These are phyloP conservation scores for Tineola bisselliella DNA, from an alignment of 2,888 invertebrate species.

Conservation along the genomic window DNA sequence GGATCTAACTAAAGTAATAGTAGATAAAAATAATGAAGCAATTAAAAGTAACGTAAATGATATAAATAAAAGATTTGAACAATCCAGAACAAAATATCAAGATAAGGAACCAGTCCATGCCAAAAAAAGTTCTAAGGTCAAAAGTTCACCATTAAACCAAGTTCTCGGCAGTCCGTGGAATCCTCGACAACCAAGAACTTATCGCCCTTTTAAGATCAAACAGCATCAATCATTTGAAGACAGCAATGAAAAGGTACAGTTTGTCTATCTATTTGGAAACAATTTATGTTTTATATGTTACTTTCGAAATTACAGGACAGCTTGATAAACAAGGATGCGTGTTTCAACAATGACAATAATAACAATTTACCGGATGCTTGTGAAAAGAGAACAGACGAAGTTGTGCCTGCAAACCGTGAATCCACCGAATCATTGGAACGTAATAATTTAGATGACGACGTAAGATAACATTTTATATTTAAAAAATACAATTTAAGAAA, in stretches of 20 bases:
- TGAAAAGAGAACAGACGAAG: not conserved
- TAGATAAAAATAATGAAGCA: not conserved
- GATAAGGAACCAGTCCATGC: not conserved
- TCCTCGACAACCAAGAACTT: conserved; percentile 44
- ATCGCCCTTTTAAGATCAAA: conserved; percentile 28
- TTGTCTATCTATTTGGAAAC: too few relatives aligned
- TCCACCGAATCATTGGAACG: not conserved
- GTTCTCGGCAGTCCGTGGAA: conserved; percentile 70
- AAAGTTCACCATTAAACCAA: conserved; percentile 51
- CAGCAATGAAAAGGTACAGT: not conserved
- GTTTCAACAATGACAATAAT: conserved; percentile 30
- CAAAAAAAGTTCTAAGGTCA: conserved; percentile 17
- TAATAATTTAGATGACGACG: not conserved
- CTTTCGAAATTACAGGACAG: not conserved
- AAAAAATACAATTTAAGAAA: not conserved
- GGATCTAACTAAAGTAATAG: not conserved
- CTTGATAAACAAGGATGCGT: conserved; percentile 13
- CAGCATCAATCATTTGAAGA: not conserved
- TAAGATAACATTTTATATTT: not conserved
- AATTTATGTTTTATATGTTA: too few relatives aligned
- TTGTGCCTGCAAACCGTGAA: not conserved
- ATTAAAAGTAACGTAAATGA: not conserved
- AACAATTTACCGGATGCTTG: conserved; percentile 28
- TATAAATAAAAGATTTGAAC: conserved; percentile 11
- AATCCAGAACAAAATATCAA: conserved; percentile 8